These are phyloP conservation scores for Gnatocerus cornutus DNA, from an alignment of 2,888 invertebrate genomes.

Conservation along the genomic window DNA sequence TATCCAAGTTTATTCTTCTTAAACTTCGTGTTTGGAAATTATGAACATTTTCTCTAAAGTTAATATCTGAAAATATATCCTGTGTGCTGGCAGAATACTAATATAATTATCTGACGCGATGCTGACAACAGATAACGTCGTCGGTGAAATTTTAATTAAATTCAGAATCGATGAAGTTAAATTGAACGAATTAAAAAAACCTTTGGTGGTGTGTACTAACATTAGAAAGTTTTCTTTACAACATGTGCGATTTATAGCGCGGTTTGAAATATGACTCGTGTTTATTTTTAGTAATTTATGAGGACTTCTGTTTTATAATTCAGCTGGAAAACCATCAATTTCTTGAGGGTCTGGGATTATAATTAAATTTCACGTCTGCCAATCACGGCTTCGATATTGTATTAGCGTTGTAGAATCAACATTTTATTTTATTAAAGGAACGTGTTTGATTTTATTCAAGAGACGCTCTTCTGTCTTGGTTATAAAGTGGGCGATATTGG, in stretches of 20 bases:
- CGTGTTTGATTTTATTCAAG: constrained; percentile 11
- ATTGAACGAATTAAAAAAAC: background rate
- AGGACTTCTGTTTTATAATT: too few relatives aligned
- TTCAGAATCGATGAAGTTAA: constrained; percentile 1
- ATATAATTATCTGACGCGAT: constrained; percentile 7
- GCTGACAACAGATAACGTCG: background rate
- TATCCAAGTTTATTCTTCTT: background rate
- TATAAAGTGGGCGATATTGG: constrained; percentile 6
- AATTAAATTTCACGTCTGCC: constrained; percentile 30
- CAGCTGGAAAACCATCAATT: constrained; percentile 10
- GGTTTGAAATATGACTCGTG: constrained; percentile 29
- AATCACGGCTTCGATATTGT: constrained; percentile 22
- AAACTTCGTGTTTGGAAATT: background rate
- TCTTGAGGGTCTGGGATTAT: constrained; percentile 16
- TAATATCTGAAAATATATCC: constrained; percentile 10
- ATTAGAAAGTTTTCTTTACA: constrained; percentile 36
- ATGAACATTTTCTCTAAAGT: background rate
- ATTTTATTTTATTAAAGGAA: constrained; percentile 22
- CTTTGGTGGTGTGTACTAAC: background rate
- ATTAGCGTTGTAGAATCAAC: constrained; percentile 32
- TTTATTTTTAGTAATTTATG: constrained; percentile 14
- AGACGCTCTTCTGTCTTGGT: constrained; percentile 5
- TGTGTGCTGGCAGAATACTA: constrained; percentile 5
- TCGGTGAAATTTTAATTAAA: constrained; percentile 17
- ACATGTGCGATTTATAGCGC: constrained; percentile 27